phyloP scores from a whole-genome alignment of 2,113 vertebrate genomes.

The Eclectus roratus region DNA sequence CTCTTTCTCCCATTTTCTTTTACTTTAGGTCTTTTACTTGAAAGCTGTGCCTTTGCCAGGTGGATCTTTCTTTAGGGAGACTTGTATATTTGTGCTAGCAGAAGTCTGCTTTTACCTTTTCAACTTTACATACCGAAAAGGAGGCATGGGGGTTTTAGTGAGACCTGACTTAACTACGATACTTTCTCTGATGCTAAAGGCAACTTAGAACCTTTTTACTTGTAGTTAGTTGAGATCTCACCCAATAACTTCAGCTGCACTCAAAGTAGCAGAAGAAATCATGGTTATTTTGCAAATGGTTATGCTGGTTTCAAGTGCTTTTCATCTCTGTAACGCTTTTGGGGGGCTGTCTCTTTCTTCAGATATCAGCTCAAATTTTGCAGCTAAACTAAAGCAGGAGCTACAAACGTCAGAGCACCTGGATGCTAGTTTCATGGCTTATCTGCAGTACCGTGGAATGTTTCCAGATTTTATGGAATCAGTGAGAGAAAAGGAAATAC shows the following conservation, averaged over 20 bases:
- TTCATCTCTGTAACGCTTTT: not conserved
- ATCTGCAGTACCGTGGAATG: conserved; percentile 72
- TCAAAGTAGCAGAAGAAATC: not conserved
- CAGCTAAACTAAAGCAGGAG: conserved; percentile 72
- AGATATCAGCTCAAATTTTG: conserved; percentile 80
- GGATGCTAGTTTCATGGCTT: conserved; percentile 70
- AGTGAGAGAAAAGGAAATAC: conserved; percentile 72
- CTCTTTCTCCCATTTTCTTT: not conserved
- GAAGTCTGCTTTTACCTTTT: not conserved
- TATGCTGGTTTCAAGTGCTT: not conserved
- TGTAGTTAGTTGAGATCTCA: not conserved
- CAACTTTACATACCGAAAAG: not conserved
- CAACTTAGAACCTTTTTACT: not conserved
- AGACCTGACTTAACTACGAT: not conserved
- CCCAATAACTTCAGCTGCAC: not conserved
- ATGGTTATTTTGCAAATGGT: not conserved
- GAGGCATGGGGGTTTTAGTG: not conserved
- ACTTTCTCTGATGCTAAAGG: not conserved
- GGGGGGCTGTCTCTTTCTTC: conserved; percentile 5
- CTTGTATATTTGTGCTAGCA: not conserved
- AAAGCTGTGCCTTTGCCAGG: not conserved
- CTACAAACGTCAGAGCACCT: conserved; percentile 70
- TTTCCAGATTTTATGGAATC: conserved; percentile 35
- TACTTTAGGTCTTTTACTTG: not conserved
- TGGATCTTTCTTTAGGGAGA: not conserved